phyloP scores from a whole-genome alignment of 2,797 vertebrate species.

The Alcedo atthis region DNA sequence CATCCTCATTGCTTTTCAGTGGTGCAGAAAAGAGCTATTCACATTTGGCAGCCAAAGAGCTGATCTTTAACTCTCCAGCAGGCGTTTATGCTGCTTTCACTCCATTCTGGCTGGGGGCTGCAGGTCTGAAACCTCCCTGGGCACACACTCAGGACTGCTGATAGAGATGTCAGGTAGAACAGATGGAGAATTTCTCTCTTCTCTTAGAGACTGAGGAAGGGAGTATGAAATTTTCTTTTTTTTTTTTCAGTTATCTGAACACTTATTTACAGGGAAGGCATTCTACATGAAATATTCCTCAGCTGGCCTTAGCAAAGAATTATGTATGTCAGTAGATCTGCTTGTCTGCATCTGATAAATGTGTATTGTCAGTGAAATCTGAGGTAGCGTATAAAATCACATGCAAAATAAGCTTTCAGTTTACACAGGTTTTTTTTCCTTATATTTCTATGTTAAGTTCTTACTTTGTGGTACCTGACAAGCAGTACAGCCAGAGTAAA shows the following conservation, averaged over 20 bases:
- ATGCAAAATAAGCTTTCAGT: conserved; percentile 9
- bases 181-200: background rate
- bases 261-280: conserved; percentile 2
- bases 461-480: background rate
- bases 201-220: background rate
- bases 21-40: conserved; percentile 40
- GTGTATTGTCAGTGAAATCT: conserved; percentile 14
- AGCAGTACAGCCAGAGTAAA: background rate
- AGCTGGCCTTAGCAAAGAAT: background rate
- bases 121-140: background rate
- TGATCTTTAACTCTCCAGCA: conserved; percentile 33
- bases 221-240: background rate
- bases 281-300: background rate
- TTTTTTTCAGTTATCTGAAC: background rate
- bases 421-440: background rate
- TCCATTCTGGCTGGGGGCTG: background rate
- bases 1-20: conserved; percentile 12
- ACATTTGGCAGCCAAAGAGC: conserved; percentile 19
- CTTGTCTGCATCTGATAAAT: conserved; percentile 49
- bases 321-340: conserved; percentile 21
- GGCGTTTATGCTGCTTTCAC: fast-evolving
- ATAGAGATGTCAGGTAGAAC: conserved; percentile 41
- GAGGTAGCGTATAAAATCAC: background rate
- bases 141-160: background rate
- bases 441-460: background rate